These are phyloP conservation scores for Nycticorax nycticorax DNA, from an alignment of 2,113 vertebrate genomes.

Conservation along the genomic window DNA sequence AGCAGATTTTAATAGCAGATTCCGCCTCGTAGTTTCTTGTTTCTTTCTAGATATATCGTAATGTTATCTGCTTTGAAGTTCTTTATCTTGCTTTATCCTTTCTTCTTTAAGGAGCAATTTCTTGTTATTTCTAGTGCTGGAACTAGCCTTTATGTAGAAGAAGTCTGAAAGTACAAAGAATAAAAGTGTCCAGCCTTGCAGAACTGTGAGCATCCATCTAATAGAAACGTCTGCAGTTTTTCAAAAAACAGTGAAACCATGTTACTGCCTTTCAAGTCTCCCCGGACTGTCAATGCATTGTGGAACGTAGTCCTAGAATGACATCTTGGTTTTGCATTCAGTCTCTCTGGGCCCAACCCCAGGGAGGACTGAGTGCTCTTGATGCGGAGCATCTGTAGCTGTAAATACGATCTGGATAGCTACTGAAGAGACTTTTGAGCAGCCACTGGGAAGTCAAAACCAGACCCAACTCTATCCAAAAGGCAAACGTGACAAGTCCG, in stretches of 20 bases:
- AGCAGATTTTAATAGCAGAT: constrained; percentile 35
- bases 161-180: constrained; percentile 27
- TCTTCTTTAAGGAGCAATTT: constrained; percentile 57
- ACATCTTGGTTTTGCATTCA: neutral
- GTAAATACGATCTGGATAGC: neutral
- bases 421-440: neutral
- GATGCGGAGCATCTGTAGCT: neutral
- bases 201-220: constrained; percentile 16
- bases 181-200: neutral
- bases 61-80: constrained; percentile 58
- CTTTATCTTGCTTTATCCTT: constrained; percentile 52
- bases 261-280: neutral
- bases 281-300: neutral
- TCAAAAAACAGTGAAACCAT: neutral
- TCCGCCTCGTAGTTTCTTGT: constrained; percentile 26
- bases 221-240: neutral
- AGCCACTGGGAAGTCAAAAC: neutral
- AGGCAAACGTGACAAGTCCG: neutral
- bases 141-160: constrained; percentile 9
- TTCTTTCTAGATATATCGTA: constrained; percentile 35
- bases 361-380: neutral
- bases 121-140: constrained; percentile 28
- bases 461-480: neutral
- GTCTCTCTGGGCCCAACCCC: neutral
- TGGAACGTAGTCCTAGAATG: neutral